Base-by-base conservation (phyloP, 2,113 vertebrate species). In the Boulengeromyrus knoepffleri region DNA sequence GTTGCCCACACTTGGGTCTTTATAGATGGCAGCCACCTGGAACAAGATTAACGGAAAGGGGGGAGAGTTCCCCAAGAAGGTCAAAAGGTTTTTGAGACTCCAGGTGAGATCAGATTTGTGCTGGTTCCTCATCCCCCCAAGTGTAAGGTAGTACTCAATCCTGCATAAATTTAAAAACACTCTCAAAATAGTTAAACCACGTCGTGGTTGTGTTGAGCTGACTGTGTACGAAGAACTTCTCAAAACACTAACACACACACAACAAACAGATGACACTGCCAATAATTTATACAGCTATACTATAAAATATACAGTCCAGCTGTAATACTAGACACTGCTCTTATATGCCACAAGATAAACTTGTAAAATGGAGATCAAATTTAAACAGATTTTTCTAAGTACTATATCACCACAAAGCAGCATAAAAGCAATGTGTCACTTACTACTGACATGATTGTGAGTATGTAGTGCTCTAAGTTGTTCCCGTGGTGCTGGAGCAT, bases 401-500 rank as follows among this genome's bases (percentile, higher is more conserved):
- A 12, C 3, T 70, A 31, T 31, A 70, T 31, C 10, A 70, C 27
- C 62, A 70, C 62, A 70, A 70, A 27, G 10, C 62, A 13, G 62
- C 36, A 42, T 80, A 80, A 80, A 80, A 36, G 74, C 36, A 80
- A 93, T 92, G 84, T 88, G 92, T 96, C 96, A 99, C 98, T 99
- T 98, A 99, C 98, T 96, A 99, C 98, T 96, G 99, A 99, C 97
- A 99, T 99, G 91, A 99, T 94, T 88, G 98, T 99, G 91, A 99
- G 94, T 92, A 99, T 92, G 88, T 99, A 99, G 95, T 99, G 98
- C 91, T 99, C 97, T 53, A 99, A 94, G 91, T 99, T 98, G 92
- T 92, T 95, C 62, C 97, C 97, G 0, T 99, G 98, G 92, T 99
- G 96, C 46, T 46, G 96, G 89, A 95, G 96, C 99, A 99, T 99